Evolutionary conservation across 2,797 vertebrate species (phyloP), one percentile per base, ranked within the genome.

Genomic region (Onychomys arenicola): DNA sequence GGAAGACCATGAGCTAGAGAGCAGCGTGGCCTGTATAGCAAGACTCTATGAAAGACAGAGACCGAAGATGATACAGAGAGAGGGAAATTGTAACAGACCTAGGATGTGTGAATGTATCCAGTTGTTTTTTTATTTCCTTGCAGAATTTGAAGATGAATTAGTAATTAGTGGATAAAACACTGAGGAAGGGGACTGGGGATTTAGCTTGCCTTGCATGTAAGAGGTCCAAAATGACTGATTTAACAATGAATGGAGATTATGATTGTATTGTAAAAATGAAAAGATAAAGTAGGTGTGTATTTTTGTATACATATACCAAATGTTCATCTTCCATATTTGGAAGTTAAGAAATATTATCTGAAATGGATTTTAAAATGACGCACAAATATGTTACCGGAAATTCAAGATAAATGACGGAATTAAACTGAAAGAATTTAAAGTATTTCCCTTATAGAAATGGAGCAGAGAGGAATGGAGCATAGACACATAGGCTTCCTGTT

Each of bases 401-500:
- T 57, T 86, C 46, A 76, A 90, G 75, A 93, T 90, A 76, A 92
- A 94, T 73, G 83, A 61, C 46, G 90, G 71, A 76, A 76, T 40
- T 94, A 96, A 91, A 49, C 17, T 29, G 49, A 63, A 85, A 63
- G 87, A 90, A 97, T 85, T 85, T 80, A 25, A 97, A 97, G 46
- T 91, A 85, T 92, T 83, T 92, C 55, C 89, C 78, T 91, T 52
- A 40, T 85, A 65, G 61, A 92, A 92, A 89, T 73, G 43, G n/a
- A 76, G 40, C 73, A 37, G 59, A 95, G 40, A 91, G 57, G 57
- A 59, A 55, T 63, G 32, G 57, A 82, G 0, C 65, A 61, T 82
- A 87, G 71, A 61, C 3, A 86, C 40, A 61, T 14, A 43, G 76
- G 34, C 27, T 61, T 92, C 84, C 6, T 84, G 27, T 85, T 87